Conservation (phyloP, 2,797 vertebrate genomes). For the Gobionotothen gibberifrons region DNA sequence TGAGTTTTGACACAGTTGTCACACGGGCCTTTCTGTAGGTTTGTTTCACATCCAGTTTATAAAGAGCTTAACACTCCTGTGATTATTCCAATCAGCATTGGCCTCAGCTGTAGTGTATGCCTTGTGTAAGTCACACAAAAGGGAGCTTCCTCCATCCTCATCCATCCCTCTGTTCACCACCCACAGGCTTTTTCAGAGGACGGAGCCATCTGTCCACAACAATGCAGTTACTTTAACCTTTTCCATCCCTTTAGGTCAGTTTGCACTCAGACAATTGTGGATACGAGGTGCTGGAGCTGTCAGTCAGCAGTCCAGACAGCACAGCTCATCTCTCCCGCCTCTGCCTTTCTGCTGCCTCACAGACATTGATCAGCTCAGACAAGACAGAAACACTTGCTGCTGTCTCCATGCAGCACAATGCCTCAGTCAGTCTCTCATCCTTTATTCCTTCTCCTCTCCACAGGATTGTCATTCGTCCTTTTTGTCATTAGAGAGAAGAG, state of each 20-base stretch:
- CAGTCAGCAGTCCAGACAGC: slow-evolving; percentile 50
- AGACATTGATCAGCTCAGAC: slow-evolving; percentile 62
- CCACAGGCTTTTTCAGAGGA: slow-evolving; percentile 27
- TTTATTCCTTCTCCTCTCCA: slow-evolving; percentile 10
- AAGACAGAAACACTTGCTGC: slow-evolving; percentile 62
- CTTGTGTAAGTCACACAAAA: slow-evolving; percentile 30
- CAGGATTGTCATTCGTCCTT: slow-evolving; percentile 14
- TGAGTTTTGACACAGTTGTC: slow-evolving; percentile 7
- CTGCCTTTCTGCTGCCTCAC: slow-evolving; percentile 48
- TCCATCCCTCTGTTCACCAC: slow-evolving; percentile 14
- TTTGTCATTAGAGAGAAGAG: slow-evolving; percentile 23
- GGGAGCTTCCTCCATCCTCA: slow-evolving; percentile 46
- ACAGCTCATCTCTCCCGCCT: slow-evolving; percentile 45
- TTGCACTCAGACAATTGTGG: slow-evolving; percentile 27
- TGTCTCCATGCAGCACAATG: slow-evolving; percentile 49
- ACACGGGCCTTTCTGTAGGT: slow-evolving; percentile 37
- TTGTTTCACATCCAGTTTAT: slow-evolving; percentile 37
- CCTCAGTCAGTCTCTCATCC: slow-evolving; percentile 28
- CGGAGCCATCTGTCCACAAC: slow-evolving; percentile 36
- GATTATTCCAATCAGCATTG: slow-evolving; percentile 57
- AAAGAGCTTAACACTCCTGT: slow-evolving; percentile 40
- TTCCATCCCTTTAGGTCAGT: slow-evolving; percentile 43
- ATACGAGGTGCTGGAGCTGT: slow-evolving; percentile 45
- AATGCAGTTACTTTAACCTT: slow-evolving; percentile 52
- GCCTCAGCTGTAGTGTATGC: slow-evolving; percentile 23